A percentile compares a stretch with the other conserved stretches of the same genome.
Evolutionary conservation across 1,140 invertebrate species (phyloP).

Genomic region (Tetranychus urticae): DNA sequence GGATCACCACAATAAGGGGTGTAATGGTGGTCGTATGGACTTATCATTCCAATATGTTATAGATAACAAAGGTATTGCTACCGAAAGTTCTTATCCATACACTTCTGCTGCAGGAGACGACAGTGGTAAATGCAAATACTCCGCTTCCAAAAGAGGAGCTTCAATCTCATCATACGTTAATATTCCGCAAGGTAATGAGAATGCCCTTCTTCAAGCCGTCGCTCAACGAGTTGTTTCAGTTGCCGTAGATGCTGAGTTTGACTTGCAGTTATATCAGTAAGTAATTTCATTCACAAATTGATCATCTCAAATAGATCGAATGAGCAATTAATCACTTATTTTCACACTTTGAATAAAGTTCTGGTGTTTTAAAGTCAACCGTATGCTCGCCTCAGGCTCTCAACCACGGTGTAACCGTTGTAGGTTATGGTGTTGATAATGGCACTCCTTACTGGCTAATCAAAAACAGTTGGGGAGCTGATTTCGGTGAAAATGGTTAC

Average conservation of each 20-base stretch:
- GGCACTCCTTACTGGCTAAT: slow-evolving; percentile 24
- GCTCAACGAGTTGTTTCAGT: slow-evolving; percentile 23
- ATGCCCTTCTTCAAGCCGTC: slow-evolving; percentile 18
- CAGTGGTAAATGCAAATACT: slow-evolving; percentile 23
- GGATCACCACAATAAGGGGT: slow-evolving; percentile 52
- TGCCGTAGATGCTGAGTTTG: slow-evolving; percentile 25
- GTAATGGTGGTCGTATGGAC: slow-evolving; percentile 50
- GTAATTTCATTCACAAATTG: slow-evolving; percentile 19
- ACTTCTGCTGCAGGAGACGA: slow-evolving; percentile 19
- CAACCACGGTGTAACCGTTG: slow-evolving; percentile 24
- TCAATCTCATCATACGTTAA: slow-evolving; percentile 24
- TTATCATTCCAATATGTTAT: slow-evolving; percentile 23
- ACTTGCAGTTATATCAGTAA: slow-evolving; percentile 1
- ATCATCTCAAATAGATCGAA: slow-evolving; percentile 5
- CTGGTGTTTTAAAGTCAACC: neutral
- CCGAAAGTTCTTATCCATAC: slow-evolving; percentile 22
- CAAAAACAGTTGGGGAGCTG: slow-evolving; percentile 33
- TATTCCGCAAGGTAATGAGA: slow-evolving; percentile 20
- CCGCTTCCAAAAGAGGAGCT: slow-evolving; percentile 26
- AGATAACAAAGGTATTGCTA: slow-evolving; percentile 37
- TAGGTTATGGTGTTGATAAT: slow-evolving; percentile 21
- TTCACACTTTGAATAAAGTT: neutral
- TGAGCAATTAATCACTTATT: neutral
- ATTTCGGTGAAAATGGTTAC: slow-evolving; percentile 65
- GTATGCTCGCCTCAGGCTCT: slow-evolving; percentile 5